Percentiles rank a stretch among this genome's conserved stretches.
Conservation (phyloP, 1,140 invertebrate species). For the Rhopalosiphum padi region DNA sequence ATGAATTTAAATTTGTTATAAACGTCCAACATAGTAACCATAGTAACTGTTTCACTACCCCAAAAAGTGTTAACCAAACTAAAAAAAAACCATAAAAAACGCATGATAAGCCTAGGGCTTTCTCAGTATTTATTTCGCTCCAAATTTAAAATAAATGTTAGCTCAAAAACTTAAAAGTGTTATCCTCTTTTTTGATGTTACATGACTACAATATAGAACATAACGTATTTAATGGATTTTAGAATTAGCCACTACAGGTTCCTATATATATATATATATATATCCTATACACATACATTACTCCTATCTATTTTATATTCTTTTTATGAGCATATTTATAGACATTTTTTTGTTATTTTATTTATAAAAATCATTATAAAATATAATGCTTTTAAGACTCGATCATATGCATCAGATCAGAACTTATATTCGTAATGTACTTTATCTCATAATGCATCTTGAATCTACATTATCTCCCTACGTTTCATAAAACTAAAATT, state of each 20-base stretch:
- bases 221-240: too few species aligned
- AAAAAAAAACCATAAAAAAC: not conserved
- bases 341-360: not conserved
- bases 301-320: not conserved
- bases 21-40: too few species aligned
- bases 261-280: too few species aligned
- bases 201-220: not conserved
- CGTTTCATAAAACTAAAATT: not conserved
- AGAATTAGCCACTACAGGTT: not conserved
- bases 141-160: not conserved
- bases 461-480: not conserved
- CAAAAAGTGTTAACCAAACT: not conserved
- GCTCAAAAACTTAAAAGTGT: not conserved
- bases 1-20: too few species aligned
- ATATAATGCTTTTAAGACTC: not conserved
- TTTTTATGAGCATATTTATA: not conserved
- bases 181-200: not conserved
- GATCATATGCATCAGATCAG: not conserved
- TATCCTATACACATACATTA: too few species aligned
- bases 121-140: not conserved
- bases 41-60: not conserved
- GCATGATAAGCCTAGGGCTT: not conserved
- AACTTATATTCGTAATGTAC: not conserved
- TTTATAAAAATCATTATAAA: not conserved
- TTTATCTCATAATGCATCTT: not conserved